phyloP scores from a whole-genome alignment of 2,888 invertebrate species.

The Gibbula magus region DNA sequence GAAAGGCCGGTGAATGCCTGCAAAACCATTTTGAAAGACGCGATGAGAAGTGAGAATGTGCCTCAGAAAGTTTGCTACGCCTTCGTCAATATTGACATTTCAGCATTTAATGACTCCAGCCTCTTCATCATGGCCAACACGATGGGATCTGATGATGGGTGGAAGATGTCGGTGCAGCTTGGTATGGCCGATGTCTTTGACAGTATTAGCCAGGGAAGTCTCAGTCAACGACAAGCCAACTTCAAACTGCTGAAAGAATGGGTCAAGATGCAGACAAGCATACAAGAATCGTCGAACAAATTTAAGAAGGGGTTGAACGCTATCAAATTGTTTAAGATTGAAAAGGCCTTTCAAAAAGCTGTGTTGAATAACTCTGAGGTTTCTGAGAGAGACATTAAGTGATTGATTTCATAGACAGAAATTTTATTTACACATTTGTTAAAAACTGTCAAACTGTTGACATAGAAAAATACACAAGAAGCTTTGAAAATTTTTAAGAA shows the following conservation, averaged over 20 bases:
- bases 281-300: neutral
- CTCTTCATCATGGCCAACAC: neutral
- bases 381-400: neutral
- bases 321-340: neutral
- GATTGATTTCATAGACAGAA: too few species aligned
- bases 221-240: neutral
- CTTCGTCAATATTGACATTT: neutral
- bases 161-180: neutral
- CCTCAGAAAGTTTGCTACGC: too few species aligned
- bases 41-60: too few species aligned
- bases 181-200: slow-evolving; percentile 8
- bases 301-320: neutral
- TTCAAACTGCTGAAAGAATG: slow-evolving; percentile 2
- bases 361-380: neutral
- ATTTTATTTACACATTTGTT: too few species aligned
- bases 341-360: neutral
- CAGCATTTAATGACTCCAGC: neutral
- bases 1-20: too few species aligned
- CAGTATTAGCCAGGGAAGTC: neutral
- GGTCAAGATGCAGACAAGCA: neutral
- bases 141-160: neutral
- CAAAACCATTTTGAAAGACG: too few species aligned
- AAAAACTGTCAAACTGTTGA: too few species aligned
- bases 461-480: too few species aligned
- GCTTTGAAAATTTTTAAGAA: too few species aligned